A percentile compares a stretch with the other conserved stretches of the same genome.
Evolutionary conservation across 2,797 vertebrate species (phyloP).

Genomic region (Parotocinclus haroldoi): DNA sequence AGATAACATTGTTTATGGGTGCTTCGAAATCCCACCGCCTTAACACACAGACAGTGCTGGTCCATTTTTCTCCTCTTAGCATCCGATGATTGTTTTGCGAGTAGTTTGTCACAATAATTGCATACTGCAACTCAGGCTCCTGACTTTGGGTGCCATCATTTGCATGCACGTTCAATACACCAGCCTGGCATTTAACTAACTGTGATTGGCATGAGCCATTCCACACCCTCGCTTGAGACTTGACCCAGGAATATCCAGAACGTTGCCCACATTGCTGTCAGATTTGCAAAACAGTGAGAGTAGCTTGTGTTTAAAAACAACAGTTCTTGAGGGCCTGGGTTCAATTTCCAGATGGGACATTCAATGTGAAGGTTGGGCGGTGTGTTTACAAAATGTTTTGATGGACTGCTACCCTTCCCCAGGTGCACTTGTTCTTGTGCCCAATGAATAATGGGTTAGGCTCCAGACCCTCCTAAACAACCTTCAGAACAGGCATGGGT

Average conservation of each 20-base stretch:
- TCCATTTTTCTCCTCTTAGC: constrained; percentile 43
- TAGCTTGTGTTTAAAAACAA: too few relatives aligned
- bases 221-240: constrained; percentile 4
- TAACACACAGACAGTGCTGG: background rate
- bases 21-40: background rate
- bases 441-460: too few relatives aligned
- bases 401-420: too few relatives aligned
- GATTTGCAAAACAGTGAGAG: too few relatives aligned
- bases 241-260: constrained; percentile 15
- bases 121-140: constrained; percentile 16
- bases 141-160: constrained; percentile 4
- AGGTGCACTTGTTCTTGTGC: too few relatives aligned
- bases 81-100: constrained; percentile 30
- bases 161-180: constrained; percentile 31
- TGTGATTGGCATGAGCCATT: constrained; percentile 32
- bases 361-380: too few relatives aligned
- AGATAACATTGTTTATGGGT: constrained; percentile 36
- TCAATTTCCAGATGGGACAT: too few relatives aligned
- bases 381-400: too few relatives aligned
- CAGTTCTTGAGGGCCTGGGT: too few relatives aligned
- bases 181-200: constrained; percentile 36
- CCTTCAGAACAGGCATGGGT: too few relatives aligned
- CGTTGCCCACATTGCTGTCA: background rate
- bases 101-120: constrained; percentile 48
- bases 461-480: too few relatives aligned